Evolutionary conservation across 2,888 invertebrate genomes (phyloP), one percentile per base, ranked within the genome.

Genomic region (Adelognathus sp.): DNA sequence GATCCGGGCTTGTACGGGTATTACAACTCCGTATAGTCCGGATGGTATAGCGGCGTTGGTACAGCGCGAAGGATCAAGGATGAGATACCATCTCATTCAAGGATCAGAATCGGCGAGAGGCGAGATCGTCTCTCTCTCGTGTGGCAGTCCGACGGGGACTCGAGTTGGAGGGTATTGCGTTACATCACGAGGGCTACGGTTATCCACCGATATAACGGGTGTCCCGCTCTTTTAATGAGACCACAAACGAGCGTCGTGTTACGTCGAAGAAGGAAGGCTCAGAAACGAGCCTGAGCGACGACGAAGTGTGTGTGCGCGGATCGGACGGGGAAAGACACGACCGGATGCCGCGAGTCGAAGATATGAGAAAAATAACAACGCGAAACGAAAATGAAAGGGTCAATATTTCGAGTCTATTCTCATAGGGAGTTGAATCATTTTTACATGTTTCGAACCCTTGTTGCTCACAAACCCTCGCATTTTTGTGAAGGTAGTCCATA

Each of bases 151-250:
- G 46, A 46, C 67, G 46, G 52, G 52, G 24, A 61, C 29, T 33
- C 70, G 24, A 41, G 41, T 54, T 29, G 29, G 41, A 29, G 33
- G n/a, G 90, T 90, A 87, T 90, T 87, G 85, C 88, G 84, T 90
- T 90, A 90, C 90, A 87, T 87, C 87, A 84, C 83, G 82, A 69
- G 46, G 64, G 85, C 86, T 85, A 87, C 86, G 86, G 84, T 89
- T 89, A 90, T 90, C 89, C 88, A 84, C 85, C 86, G 82, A 87
- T 88, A 87, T 86, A 88, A 86, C 87, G 88, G 88, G 88, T 88
- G 89, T 86, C 86, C 86, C 76, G 86, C 70, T 73, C 78, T 71
- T 66, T 87, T 88, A 89, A 88, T 87, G 88, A 90, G 88, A 81
- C 86, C 86, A 83, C 87, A 87, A 88, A 87, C 85, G 86, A 88